These are phyloP conservation scores for Drosophila sp. DNA, from an alignment of 1,140 invertebrate genomes.

Conservation along the genomic window DNA sequence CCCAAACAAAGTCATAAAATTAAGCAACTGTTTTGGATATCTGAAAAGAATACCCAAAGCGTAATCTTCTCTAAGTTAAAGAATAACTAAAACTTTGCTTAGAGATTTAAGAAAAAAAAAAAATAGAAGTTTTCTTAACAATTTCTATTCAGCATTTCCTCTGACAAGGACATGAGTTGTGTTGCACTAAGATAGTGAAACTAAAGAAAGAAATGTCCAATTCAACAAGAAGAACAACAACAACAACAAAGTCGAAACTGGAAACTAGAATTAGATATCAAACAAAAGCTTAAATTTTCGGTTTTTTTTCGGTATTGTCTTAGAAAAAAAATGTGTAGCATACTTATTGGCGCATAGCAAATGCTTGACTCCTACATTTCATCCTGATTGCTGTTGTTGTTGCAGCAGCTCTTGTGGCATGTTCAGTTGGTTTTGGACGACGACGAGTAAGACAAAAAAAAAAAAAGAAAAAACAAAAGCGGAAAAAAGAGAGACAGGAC, in stretches of 20 bases:
- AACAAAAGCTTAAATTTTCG: constrained; percentile 46
- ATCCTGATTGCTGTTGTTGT: constrained; percentile 8
- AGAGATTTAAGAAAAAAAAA: neutral
- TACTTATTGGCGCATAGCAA: constrained; percentile 54
- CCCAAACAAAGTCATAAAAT: neutral
- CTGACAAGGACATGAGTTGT: constrained; percentile 2
- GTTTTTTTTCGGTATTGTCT: constrained; percentile 4
- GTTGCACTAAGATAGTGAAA: neutral
- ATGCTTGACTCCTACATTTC: constrained; percentile 27
- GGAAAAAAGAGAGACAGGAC: constrained; percentile 50
- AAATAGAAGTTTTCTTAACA: neutral
- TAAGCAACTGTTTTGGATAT: constrained; percentile 4
- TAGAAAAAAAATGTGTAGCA: constrained; percentile 23
- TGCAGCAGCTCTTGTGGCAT: constrained; percentile 50
- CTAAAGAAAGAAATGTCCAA: constrained; percentile 13
- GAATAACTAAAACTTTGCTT: constrained; percentile 7
- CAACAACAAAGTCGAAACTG: constrained; percentile 31
- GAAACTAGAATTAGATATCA: constrained; percentile 49
- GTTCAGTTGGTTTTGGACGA: constrained; percentile 44
- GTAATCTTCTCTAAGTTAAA: neutral
- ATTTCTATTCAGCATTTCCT: constrained; percentile 8
- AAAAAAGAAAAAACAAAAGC: constrained; percentile 49
- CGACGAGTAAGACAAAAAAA: neutral
- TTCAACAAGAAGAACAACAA: neutral
- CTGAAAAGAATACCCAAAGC: neutral